Evolutionary conservation across 2,797 vertebrate genomes (phyloP).

Genomic region (Pseudochromis fuscus): DNA sequence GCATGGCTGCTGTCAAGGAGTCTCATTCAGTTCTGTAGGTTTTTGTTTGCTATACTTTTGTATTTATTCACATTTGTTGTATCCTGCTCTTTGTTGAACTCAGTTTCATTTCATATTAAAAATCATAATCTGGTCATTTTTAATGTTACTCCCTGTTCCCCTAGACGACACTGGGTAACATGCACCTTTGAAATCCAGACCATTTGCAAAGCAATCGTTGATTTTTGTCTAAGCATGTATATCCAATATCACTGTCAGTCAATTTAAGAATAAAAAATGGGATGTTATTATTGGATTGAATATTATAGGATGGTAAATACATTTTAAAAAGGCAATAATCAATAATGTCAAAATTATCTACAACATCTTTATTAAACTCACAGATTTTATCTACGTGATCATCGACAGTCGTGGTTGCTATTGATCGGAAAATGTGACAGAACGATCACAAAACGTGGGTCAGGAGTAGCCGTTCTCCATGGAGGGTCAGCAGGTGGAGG

Average conservation of each 20-base stretch:
- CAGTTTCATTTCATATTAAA: too few relatives aligned
- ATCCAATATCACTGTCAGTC: background rate
- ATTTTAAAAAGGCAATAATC: too few relatives aligned
- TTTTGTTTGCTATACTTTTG: too few relatives aligned
- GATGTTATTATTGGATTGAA: background rate
- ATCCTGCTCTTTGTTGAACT: too few relatives aligned
- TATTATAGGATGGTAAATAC: background rate
- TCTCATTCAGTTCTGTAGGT: too few relatives aligned
- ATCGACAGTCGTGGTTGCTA: conserved; percentile 43
- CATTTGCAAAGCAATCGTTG: too few relatives aligned
- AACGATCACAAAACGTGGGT: conserved; percentile 49
- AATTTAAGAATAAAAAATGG: background rate
- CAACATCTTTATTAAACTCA: conserved; percentile 53
- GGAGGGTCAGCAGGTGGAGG: conserved; percentile 69
- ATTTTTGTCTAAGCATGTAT: too few relatives aligned
- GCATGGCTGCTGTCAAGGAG: too few relatives aligned
- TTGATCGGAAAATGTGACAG: conserved; percentile 55
- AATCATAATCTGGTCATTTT: too few relatives aligned
- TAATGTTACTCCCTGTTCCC: too few relatives aligned
- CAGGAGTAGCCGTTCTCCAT: conserved; percentile 47
- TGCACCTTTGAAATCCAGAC: background rate
- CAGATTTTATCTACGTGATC: conserved; percentile 63
- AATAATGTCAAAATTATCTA: conserved; percentile 8
- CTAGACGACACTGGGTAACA: too few relatives aligned
- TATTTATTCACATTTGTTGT: too few relatives aligned